A percentile compares a stretch with the other conserved stretches of the same genome.
Evolutionary conservation across 2,797 vertebrate genomes (phyloP).

Genomic region (Meda fulgida): DNA sequence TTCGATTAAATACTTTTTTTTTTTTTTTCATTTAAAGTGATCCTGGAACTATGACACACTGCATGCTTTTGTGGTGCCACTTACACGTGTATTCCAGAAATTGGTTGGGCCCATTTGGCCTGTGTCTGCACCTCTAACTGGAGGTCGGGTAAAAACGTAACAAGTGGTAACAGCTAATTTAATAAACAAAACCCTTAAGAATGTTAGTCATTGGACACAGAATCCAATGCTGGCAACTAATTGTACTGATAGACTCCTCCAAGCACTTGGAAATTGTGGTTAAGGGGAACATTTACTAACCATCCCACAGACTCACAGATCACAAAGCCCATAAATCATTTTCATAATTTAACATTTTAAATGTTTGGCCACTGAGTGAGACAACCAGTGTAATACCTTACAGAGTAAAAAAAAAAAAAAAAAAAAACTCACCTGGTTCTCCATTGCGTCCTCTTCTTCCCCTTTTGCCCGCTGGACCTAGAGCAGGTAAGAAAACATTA

Average conservation of each 20-base stretch:
- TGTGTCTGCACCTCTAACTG: conserved; percentile 45
- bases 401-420: conserved; percentile 17
- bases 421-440: conserved; percentile 87
- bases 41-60: conserved; percentile 60
- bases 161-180: conserved; percentile 40
- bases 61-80: conserved; percentile 57
- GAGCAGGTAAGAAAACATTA: conserved; percentile 56
- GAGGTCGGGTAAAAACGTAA: conserved; percentile 58
- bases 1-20: neutral
- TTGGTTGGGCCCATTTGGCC: conserved; percentile 51
- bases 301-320: neutral
- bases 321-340: conserved; percentile 19
- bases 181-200: conserved; percentile 46
- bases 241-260: conserved; percentile 12
- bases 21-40: conserved; percentile 65
- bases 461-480: conserved; percentile 97
- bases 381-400: conserved; percentile 9
- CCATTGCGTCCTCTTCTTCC: conserved; percentile 96
- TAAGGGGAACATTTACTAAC: conserved; percentile 45
- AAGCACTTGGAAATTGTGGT: conserved; percentile 42
- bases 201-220: conserved; percentile 30
- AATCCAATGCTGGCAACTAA: conserved; percentile 38
- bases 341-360: conserved; percentile 38
- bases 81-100: conserved; percentile 54
- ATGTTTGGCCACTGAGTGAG: conserved; percentile 13